Conservation (phyloP, 2,888 invertebrate species). For the Athalia cordata region DNA sequence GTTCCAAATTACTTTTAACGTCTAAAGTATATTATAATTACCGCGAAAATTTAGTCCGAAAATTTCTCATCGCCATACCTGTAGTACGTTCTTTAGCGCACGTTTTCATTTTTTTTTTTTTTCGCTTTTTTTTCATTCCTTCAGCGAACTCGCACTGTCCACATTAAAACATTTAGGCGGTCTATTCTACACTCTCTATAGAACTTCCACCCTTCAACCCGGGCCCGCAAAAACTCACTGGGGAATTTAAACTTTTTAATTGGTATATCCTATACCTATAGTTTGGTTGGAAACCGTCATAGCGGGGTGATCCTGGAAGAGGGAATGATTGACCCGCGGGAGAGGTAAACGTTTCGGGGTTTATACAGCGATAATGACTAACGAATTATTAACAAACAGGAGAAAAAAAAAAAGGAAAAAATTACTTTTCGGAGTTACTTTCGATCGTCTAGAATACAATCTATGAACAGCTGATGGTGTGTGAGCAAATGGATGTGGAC, state of each 20-base stretch:
- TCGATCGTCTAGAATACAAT: neutral
- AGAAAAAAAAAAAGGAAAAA: neutral
- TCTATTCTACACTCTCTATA: neutral
- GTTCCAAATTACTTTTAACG: too few relatives aligned
- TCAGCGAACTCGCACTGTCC: too few relatives aligned
- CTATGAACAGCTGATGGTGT: neutral
- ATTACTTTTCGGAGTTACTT: neutral
- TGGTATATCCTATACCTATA: neutral
- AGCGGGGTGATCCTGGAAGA: too few relatives aligned
- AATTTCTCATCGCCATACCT: too few relatives aligned
- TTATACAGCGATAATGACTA: neutral
- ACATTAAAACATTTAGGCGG: neutral
- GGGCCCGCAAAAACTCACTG: too few relatives aligned
- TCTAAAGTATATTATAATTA: too few relatives aligned
- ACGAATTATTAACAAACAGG: neutral
- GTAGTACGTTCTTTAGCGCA: too few relatives aligned
- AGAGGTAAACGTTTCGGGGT: too few relatives aligned
- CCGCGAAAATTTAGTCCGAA: too few relatives aligned
- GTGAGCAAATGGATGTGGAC: neutral
- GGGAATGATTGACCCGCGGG: too few relatives aligned
- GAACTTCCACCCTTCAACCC: neutral
- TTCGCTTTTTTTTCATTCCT: too few relatives aligned
- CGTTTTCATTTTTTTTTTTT: too few relatives aligned
- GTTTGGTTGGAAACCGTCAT: neutral
- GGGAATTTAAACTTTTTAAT: conserved; percentile 22